Evolutionary conservation across 1,140 invertebrate genomes (phyloP), one percentile per base, ranked within the genome.

Genomic region (Saccostrea glomerata): DNA sequence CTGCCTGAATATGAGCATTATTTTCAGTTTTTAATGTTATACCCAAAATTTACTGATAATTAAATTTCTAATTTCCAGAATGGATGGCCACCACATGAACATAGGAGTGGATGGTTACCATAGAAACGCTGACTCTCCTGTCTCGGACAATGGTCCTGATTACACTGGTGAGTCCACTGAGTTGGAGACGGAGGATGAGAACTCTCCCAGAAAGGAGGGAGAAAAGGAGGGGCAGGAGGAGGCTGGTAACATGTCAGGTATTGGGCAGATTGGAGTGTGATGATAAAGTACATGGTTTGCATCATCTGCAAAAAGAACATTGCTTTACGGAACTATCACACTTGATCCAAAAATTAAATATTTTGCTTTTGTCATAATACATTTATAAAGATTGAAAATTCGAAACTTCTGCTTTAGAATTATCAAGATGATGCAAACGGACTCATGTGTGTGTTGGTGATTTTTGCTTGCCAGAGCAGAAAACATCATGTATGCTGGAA

Each of bases 121-220:
- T 82, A 90, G 91, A 83, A 92, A 91, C 85, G 90, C 88, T 73
- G 94, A 94, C 84, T 94, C 94, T 0, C 94, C 93, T 17, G 88
- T 90, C 30, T 94, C 93, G 0, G 93, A 94, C 87, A 91, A 87
- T 20, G 87, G 90, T 54, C 93, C 92, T 36, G 94, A 94, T 84
- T 94, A 94, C 89, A 92, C 91, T 55, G 93, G 93, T 63, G 94
- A 94, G 90, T 94, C 94, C 12, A 93, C 93, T 40, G 91, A 86
- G 85, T 86, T 83, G n/a, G 91, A 86, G 86, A 86, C 82, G 58
- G 87, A 91, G 60, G 82, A 90, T 84, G 90, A 86, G 20, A 89
- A 92, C 85, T 92, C 89, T 82, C 89, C 89, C 23, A 90, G 91
- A 13, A 90, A 91, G 17, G 92, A 91, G 23, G 92, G 90, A 82